Conservation (phyloP, 2,888 invertebrate genomes). For the Dryobota labecula region DNA sequence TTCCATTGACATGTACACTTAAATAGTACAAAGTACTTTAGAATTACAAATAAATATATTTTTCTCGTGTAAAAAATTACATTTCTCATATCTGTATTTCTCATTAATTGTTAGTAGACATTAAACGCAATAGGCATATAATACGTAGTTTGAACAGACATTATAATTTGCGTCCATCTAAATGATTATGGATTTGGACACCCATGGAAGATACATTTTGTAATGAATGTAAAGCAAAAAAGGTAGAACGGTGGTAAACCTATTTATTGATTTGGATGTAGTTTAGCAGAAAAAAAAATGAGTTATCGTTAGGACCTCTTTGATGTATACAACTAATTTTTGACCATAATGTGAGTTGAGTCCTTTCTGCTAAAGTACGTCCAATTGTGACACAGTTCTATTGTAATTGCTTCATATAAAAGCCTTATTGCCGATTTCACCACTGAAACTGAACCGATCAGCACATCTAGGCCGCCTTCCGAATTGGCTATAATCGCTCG, state of each 20-base stretch:
- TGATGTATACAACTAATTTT: too few species aligned
- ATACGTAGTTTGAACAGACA: slow-evolving; percentile 11
- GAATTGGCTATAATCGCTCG: too few species aligned
- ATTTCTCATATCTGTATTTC: neutral
- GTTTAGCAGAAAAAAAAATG: too few species aligned
- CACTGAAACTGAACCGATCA: too few species aligned
- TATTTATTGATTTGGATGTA: too few species aligned
- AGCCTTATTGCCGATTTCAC: too few species aligned
- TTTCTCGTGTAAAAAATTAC: slow-evolving; percentile 42
- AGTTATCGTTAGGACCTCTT: too few species aligned
- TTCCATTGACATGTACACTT: slow-evolving; percentile 50
- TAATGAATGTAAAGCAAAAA: slow-evolving; percentile 3
- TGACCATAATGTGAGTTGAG: too few species aligned
- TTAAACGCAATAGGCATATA: slow-evolving; percentile 28
- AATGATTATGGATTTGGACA: neutral
- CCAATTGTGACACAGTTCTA: slow-evolving; percentile 1
- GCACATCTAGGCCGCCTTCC: too few species aligned
- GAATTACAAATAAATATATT: slow-evolving; percentile 58
- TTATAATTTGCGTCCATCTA: slow-evolving; percentile 1
- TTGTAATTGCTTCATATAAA: neutral
- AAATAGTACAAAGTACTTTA: slow-evolving; percentile 60
- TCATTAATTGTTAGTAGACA: slow-evolving; percentile 14
- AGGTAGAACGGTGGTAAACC: neutral
- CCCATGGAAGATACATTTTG: slow-evolving; percentile 1
- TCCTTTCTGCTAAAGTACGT: too few species aligned